Conservation (phyloP, 2,797 vertebrate genomes). For the Tauraco hartlaubi region DNA sequence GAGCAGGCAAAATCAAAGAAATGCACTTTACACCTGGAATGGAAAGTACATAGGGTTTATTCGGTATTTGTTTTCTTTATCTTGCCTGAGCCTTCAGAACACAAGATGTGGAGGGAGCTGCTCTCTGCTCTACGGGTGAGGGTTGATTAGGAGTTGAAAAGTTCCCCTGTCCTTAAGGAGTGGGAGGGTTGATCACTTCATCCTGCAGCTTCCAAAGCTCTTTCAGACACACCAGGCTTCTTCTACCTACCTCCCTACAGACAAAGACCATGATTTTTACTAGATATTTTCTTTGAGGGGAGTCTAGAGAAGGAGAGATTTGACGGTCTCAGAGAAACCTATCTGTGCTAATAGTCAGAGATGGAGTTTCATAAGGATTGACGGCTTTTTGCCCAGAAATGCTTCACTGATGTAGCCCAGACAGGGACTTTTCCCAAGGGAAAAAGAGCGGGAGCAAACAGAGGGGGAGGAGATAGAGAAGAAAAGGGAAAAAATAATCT, state of each 20-base stretch:
- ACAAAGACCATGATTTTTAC: background rate
- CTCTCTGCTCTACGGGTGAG: background rate
- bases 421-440: constrained; percentile 24
- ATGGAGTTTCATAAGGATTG: constrained; percentile 2
- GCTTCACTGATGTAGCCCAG: constrained; percentile 30
- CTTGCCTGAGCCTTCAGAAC: background rate
- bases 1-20: background rate
- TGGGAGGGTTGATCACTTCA: background rate
- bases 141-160: background rate
- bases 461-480: background rate
- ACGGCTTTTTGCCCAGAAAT: constrained; percentile 60
- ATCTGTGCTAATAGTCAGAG: background rate
- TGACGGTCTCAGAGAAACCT: background rate
- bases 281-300: background rate
- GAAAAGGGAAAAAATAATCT: fast-evolving
- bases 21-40: background rate
- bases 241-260: background rate
- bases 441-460: constrained; percentile 4
- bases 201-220: background rate
- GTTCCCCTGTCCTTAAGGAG: background rate
- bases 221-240: background rate
- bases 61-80: background rate
- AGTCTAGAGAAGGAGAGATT: background rate
- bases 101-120: background rate
- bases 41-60: background rate